Base-by-base conservation (phyloP, 2,888 invertebrate genomes). In the Sarcophaga variegata region DNA sequence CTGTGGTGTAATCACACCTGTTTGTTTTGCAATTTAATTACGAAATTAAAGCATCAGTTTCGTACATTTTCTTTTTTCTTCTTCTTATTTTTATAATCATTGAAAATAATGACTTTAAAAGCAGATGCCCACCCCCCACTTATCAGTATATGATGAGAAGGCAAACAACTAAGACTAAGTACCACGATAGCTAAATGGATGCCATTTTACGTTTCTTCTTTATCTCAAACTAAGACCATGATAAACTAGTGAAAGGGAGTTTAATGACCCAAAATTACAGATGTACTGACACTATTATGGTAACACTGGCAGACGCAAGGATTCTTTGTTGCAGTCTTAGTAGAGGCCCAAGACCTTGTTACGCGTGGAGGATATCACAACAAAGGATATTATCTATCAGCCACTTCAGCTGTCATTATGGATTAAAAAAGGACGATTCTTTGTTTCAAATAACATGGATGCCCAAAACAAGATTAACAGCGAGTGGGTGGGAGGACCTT, bases 321-420 rank as follows among this genome's bases (percentile, higher is more conserved):
- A 54, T n/a, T 47, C 25, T 60, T 78, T 86, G 80, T 83, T 77
- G 72, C 78, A 47, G 22, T 74, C 20, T 59, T 62, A 17, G 17
- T 54, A 54, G 54, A 54, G 14, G n/a, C 10, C 37, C 37, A 37
- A 37, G 37, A 37, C 37, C 37, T 37, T 37, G 37, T 37, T 37
- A 37, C 37, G 14, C 14, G 11, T 27, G 14, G 45, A 45, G 45
- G 37, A 37, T 37, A 27, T 72, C 25, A 27, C 60, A 75, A 45
- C 11, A 69, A 71, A 66, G 37, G 59, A 20, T n/a, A n/a, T 22
- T n/a, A n/a, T 22, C 62, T 45, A 25, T 49, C 45, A 6, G 27
- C 20, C 54, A 20, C 3, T 59, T 37, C 17, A 25, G 14, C 49
- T 74, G 49, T 62, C 62, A 3, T 27, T 49, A 63, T 63, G 70